Evolutionary conservation across 2,113 vertebrate species (phyloP), one percentile per base, ranked within the genome.

Genomic region (Agelaius tricolor): DNA sequence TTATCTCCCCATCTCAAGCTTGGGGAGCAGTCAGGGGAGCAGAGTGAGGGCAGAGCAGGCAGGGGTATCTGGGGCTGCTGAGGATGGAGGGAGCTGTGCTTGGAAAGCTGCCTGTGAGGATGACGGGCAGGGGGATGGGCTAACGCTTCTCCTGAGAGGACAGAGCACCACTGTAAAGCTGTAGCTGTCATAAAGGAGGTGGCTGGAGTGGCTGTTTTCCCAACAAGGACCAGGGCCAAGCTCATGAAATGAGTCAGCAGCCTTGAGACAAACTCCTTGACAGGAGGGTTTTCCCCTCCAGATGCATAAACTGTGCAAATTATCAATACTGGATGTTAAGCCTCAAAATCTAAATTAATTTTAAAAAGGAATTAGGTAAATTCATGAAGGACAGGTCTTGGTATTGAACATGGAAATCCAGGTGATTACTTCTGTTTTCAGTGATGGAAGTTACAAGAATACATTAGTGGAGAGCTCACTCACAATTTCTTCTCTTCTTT

Each of bases 11-110:
- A 12, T 33, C 33, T 63, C 31, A 31, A 72, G 54, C 52, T 58
- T 80, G 51, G 81, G 43, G 43, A 71, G 21, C 4, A 15, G 55
- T 6, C 8, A 23, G 35, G 63, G 33, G 44, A 81, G 59, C 58
- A 68, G 82, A 49, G 65, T 43, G 33, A 59, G n/a, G 43, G 33
- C 49, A 46, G 16, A 18, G 84, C 59, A 73, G 49, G 14, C 24
- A 3, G 46, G 0, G 23, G 26, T 8, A 11, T 3, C 37, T 0
- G 2, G 47, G 28, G 23, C 47, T 54, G 43, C 67, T 21, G 51
- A 57, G 67, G 88, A 35, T 37, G 49, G 63, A 62, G 26, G 49
- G 79, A 62, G 26, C 47, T 3, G 4, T 14, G 52, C 68, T 81
- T 9, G 3, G 44, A 39, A 55, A 37, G 37, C 37, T 37, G 37